Percentiles rank a stretch among this genome's conserved stretches.
phyloP scores from a whole-genome alignment of 1,140 invertebrate genomes.

The Aphis craccivora region DNA sequence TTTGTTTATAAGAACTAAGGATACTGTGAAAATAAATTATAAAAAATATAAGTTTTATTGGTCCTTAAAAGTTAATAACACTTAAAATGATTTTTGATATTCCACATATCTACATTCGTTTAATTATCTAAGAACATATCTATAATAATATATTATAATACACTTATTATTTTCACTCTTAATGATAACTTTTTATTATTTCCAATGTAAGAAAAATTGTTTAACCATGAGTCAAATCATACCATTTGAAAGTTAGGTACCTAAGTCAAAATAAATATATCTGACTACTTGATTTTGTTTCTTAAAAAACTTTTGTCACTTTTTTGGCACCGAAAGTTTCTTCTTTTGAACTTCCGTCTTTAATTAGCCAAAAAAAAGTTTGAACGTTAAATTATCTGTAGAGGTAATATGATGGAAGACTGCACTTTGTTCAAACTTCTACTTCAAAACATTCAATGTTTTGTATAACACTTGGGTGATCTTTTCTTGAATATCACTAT shows the following conservation, averaged over 20 bases:
- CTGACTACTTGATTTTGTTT: background rate
- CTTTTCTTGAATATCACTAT: background rate
- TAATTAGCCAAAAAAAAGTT: constrained; percentile 45
- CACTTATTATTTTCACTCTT: background rate
- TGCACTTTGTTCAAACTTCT: constrained; percentile 9
- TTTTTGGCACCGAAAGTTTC: background rate
- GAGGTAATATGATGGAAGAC: constrained; percentile 24
- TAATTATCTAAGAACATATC: background rate
- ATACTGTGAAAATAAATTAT: background rate
- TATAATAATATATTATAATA: background rate
- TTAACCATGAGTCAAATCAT: background rate
- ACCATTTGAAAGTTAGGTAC: background rate
- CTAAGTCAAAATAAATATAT: constrained; percentile 14
- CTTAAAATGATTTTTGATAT: background rate
- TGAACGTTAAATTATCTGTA: background rate
- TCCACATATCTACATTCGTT: background rate
- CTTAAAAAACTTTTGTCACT: background rate
- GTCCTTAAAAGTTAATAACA: background rate
- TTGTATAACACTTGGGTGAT: background rate
- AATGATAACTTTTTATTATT: background rate
- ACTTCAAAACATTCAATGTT: background rate
- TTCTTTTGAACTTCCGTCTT: constrained; percentile 25
- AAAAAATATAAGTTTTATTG: background rate
- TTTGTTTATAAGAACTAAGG: background rate
- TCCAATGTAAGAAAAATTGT: background rate